Evolutionary conservation across 2,797 vertebrate genomes (phyloP), one percentile per base, ranked within the genome.

Genomic region (Catamblyrhynchus diadema): DNA sequence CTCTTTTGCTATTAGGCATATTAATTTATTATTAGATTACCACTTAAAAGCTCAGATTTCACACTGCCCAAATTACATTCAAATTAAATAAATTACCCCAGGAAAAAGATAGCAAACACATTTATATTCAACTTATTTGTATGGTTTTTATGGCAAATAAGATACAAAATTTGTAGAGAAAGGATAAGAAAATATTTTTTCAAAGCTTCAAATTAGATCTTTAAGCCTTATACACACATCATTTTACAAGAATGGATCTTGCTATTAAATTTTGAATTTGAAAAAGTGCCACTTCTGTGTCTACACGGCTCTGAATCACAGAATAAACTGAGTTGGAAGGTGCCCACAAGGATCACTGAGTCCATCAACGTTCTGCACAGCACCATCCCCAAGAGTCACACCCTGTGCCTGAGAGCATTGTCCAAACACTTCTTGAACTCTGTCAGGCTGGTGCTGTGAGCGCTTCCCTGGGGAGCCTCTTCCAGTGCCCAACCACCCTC

Each of bases 31-130:
- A 70, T n/a, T 66, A 84, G 42, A 41, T 57, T 56, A 60, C 6
- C 64, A 71, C 59, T 93, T 91, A 79, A 56, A 92, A 91, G 60
- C 33, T 62, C 8, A 9, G 39, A 39, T 86, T 92, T 86, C 47
- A 81, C 16, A 51, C 22, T 48, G 71, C 37, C 24, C n/a, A 81
- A 84, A 67, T 73, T 44, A 20, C 35, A 66, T 64, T 41, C 9
- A 73, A 86, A 44, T 67, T 56, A 74, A 81, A 75, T 24, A 56
- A 79, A 65, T 88, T 66, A 69, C 35, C n/a, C 33, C 9, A 23
- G 35, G 57, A 51, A 75, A 84, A 92, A 57, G 54, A 71, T n/a
- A 86, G 9, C 45, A 66, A 33, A 57, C 10, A 27, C 2, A 19
- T 15, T 90, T 82, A 47, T 25, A 73, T 64, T 15, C 44, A 78